Base-by-base conservation (phyloP, 2,113 vertebrate genomes). In the Mobula birostris region DNA sequence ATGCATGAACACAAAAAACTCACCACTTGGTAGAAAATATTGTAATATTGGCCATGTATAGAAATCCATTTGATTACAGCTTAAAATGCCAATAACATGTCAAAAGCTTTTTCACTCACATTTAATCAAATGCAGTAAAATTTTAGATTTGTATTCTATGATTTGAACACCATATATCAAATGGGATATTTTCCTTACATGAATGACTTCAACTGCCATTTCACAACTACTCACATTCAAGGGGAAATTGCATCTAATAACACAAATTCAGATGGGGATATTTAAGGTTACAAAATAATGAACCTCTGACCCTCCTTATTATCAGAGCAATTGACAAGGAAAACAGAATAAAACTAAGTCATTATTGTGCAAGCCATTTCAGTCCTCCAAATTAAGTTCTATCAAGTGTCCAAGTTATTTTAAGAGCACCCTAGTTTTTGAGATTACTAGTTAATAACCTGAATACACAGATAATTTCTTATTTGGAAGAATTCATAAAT, bases 281-380 rank as follows among this genome's bases (percentile, higher is more conserved):
- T 17, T 72, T 92, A 24, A 70, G 88, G 66, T 66, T 48, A 70
- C 90, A 74, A 92, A 92, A 24, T 32, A 15, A 88, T 70, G 6
- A 91, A 68, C 4, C 63, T 21, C n/a, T 7, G 70, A 7, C 66
- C n/a, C 32, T 70, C 17, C 48, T 7, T 94, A 94, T 94, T 94
- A 95, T 94, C 83, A 95, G 95, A 36, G 94, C 82, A 94, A 95
- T 8, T 94, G 66, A 94, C 24, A 94, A 94, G 94, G 36, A 95
- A 95, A 95, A 95, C 32, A n/a, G 94, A 27, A 74, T 95, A 96
- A 95, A 78, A 95, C 95, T 96, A 94, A 95, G 82, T 94, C 95
- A 94, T 95, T 95, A 96, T 0, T 95, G 76, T 94, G 85, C 87
- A 95, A 79, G 92, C 95, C 88, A 94, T 95, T 95, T 96, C 27